phyloP scores from a whole-genome alignment of 2,888 invertebrate genomes.

The Syrista parreyssii region DNA sequence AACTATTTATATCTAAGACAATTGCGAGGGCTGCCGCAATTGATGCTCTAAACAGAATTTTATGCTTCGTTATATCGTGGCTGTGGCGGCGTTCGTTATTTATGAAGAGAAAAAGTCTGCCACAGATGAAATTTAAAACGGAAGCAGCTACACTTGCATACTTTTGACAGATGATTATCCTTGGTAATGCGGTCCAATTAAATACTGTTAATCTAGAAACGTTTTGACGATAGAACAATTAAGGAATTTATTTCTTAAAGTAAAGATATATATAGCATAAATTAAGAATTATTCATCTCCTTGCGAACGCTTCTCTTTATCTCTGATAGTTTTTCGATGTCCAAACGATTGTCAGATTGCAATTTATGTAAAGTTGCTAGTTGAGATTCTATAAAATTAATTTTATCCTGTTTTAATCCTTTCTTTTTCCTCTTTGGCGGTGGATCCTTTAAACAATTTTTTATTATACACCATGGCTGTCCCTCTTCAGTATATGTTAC shows the following conservation, averaged over 20 bases:
- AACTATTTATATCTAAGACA: neutral
- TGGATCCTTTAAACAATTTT: constrained; percentile 45
- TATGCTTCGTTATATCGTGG: neutral
- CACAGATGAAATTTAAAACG: neutral
- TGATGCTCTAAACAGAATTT: neutral
- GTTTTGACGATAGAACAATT: neutral
- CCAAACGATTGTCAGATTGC: constrained; percentile 32
- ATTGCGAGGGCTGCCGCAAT: neutral
- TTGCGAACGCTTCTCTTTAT: constrained; percentile 49
- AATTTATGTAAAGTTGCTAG: constrained; percentile 40
- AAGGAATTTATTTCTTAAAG: neutral
- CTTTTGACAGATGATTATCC: neutral
- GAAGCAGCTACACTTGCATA: neutral
- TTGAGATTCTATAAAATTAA: constrained; percentile 48
- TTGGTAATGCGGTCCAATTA: neutral
- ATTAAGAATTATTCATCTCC: constrained; percentile 29
- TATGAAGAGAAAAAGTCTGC: neutral
- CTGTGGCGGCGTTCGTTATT: neutral
- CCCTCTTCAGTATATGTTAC: constrained; percentile 42
- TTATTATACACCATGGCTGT: constrained; percentile 53
- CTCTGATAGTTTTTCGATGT: constrained; percentile 43
- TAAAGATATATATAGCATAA: neutral
- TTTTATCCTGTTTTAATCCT: constrained; percentile 28
- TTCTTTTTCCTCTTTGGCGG: constrained; percentile 23
- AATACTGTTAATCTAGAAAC: neutral